These are phyloP conservation scores for Orussus abietinus DNA, from an alignment of 1,140 invertebrate species.

Conservation along the genomic window DNA sequence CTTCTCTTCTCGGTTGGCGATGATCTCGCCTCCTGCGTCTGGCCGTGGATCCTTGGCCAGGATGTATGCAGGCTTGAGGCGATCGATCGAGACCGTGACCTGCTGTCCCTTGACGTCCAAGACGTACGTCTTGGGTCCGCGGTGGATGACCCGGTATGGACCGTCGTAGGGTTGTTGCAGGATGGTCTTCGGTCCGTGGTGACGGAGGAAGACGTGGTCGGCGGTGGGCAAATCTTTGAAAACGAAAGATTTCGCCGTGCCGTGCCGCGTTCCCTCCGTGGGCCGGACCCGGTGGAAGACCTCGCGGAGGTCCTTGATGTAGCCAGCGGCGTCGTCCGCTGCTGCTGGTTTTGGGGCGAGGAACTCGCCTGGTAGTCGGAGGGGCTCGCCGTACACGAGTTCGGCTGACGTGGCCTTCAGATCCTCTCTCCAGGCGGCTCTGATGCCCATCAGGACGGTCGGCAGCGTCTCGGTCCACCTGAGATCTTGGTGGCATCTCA, in stretches of 20 bases:
- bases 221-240: conserved; percentile 18
- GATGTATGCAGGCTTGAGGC: conserved; percentile 40
- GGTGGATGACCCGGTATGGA: conserved; percentile 34
- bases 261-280: conserved; percentile 4
- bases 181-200: conserved; percentile 11
- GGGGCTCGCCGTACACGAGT: conserved; percentile 25
- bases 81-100: conserved; percentile 33
- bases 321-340: neutral
- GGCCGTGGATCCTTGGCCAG: neutral
- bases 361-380: conserved; percentile 26
- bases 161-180: conserved; percentile 37
- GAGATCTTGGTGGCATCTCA: conserved; percentile 26
- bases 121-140: conserved; percentile 29
- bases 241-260: conserved; percentile 13
- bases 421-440: conserved; percentile 32
- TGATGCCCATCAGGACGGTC: conserved; percentile 38
- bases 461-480: conserved; percentile 39
- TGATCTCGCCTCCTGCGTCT: neutral
- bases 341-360: neutral
- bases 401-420: conserved; percentile 29
- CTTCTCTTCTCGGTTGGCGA: too few species aligned
- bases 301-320: neutral
- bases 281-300: conserved; percentile 1
- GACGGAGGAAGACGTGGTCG: conserved; percentile 22
- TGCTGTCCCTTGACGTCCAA: conserved; percentile 27